A percentile compares a stretch with the other conserved stretches of the same genome.
phyloP scores from a whole-genome alignment of 2,888 invertebrate species.

The Halictus ligatus region DNA sequence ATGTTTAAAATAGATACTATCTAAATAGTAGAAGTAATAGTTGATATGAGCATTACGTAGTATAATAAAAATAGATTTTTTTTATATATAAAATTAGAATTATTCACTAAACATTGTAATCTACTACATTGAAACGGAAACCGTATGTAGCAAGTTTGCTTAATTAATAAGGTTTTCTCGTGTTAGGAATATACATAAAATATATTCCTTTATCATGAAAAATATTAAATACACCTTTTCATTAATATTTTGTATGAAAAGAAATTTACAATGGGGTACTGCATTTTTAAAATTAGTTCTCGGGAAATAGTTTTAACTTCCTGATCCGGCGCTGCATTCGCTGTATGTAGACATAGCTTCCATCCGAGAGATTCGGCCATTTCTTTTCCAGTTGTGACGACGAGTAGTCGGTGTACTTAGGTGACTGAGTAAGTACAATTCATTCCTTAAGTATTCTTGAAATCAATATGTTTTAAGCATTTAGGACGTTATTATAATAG shows the following conservation, averaged over 20 bases:
- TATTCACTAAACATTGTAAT: not conserved
- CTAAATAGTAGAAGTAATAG: not conserved
- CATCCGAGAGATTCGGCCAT: conserved; percentile 66
- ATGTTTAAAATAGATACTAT: not conserved
- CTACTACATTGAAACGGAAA: not conserved
- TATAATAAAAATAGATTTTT: not conserved
- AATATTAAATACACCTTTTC: not conserved
- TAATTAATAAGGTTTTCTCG: not conserved
- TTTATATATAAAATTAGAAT: not conserved
- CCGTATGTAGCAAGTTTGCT: not conserved
- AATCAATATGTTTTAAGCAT: not conserved
- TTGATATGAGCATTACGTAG: not conserved
- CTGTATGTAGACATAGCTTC: conserved; percentile 5
- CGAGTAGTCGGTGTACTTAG: conserved; percentile 59
- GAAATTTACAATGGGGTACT: not conserved
- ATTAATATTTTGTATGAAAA: not conserved
- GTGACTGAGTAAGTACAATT: conserved; percentile 62
- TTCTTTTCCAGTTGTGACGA: conserved; percentile 52
- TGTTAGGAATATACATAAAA: not conserved
- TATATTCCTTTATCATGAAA: not conserved
- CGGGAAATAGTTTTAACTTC: conserved; percentile 19
- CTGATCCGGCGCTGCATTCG: conserved; percentile 34
- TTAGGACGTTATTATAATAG: not conserved
- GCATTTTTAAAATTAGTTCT: not conserved
- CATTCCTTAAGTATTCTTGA: not conserved